phyloP scores from a whole-genome alignment of 2,888 invertebrate species.

The Macaria liturata region DNA sequence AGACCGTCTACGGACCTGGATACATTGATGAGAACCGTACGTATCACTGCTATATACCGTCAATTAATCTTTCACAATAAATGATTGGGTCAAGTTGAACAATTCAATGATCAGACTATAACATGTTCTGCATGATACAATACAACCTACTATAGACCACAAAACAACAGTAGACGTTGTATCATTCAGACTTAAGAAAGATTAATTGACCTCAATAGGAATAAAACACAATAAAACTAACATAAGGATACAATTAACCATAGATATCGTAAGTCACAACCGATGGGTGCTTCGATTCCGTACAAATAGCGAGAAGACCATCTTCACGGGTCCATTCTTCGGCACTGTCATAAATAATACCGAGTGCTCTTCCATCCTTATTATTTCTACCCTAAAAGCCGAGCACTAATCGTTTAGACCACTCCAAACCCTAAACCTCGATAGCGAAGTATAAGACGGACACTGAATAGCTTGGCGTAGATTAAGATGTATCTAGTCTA shows the following conservation, averaged over 20 bases:
- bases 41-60: conserved; percentile 60
- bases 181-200: conserved; percentile 38
- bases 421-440: conserved; percentile 49
- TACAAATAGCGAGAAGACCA: conserved; percentile 54
- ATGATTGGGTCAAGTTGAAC: conserved; percentile 7
- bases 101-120: no score
- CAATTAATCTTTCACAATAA: conserved; percentile 45
- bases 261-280: conserved; percentile 80
- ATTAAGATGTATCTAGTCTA: conserved; percentile 52
- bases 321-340: conserved; percentile 40
- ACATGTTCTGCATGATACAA: conserved; percentile 3
- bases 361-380: conserved; percentile 55
- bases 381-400: conserved; percentile 42
- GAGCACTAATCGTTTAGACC: conserved; percentile 54
- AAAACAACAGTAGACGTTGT: conserved; percentile 11
- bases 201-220: conserved; percentile 54
- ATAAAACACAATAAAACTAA: conserved; percentile 55
- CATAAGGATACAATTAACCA: conserved; percentile 70
- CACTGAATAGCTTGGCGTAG: conserved; percentile 74
- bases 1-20: conserved; percentile 81
- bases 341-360: conserved; percentile 29
- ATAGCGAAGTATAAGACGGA: conserved; percentile 45
- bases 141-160: conserved; percentile 7
- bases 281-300: conserved; percentile 66
- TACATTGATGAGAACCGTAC: conserved; percentile 82